A percentile compares a stretch with the other conserved stretches of the same genome.
Conservation (phyloP, 2,888 invertebrate genomes). For the Macropis europaea region DNA sequence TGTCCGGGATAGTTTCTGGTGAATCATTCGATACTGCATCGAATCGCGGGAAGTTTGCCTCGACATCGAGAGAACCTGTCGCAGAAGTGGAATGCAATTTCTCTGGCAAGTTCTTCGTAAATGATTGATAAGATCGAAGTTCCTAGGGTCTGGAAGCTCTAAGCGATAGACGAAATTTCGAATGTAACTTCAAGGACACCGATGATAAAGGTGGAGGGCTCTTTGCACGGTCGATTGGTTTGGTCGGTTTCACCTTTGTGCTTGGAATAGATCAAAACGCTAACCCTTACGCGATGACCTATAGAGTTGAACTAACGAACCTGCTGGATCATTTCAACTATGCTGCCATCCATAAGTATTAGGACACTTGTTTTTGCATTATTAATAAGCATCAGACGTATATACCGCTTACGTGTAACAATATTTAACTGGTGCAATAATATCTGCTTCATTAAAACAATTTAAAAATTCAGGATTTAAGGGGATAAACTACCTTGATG, state of each 20-base stretch:
- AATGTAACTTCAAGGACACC: conserved; percentile 27
- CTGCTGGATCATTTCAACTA: background rate
- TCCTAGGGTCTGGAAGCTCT: background rate
- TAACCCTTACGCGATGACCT: conserved; percentile 18
- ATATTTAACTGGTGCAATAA: no score
- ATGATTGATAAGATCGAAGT: conserved; percentile 9
- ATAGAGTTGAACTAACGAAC: background rate
- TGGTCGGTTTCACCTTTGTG: conserved; percentile 23
- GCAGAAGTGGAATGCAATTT: conserved; percentile 11
- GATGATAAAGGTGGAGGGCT: conserved; percentile 21
- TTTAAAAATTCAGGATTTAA: no score
- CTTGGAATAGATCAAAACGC: conserved; percentile 38
- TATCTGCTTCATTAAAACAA: no score
- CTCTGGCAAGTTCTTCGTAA: background rate
- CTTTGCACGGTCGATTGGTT: conserved; percentile 42
- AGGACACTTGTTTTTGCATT: no score
- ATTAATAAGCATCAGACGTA: no score
- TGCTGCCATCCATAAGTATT: no score
- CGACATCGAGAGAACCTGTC: no score
- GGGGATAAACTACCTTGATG: no score
- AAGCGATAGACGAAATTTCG: conserved; percentile 1
- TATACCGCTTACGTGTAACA: no score
- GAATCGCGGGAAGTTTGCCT: background rate
- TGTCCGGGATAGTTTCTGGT: background rate
- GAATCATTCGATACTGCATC: background rate